Evolutionary conservation across 1,140 invertebrate genomes (phyloP), one percentile per base, ranked within the genome.

Genomic region (Drosophila bipectinata): DNA sequence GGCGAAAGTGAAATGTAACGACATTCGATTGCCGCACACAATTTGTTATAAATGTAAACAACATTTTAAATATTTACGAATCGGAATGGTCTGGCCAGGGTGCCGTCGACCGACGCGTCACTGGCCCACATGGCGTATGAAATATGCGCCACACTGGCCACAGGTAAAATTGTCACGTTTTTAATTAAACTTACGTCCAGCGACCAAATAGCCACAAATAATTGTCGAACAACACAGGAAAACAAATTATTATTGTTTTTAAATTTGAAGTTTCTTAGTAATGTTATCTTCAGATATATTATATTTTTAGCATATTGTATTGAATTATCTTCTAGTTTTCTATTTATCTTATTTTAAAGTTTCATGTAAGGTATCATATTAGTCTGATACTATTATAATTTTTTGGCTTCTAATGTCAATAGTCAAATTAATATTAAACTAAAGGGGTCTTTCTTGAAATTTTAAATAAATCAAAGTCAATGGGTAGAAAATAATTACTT

Each of bases 91-190:
- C 15, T 12, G 18, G 39, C 37, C 21, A 9, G 26, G 34, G 7
- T 9, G 26, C n/a, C 39, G 6, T 5, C 37, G 24, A 14, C 34
- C 15, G 6, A 14, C 18, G 26, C 14, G n/a, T 26, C 39, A 34
- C 44, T 44, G 61, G 64, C 78, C 81, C 71, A 87, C 71, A 67
- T 72, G 78, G 66, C 83, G 83, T 72, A 79, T 87, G 82, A 87
- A 76, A 82, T 88, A 87, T 88, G 44, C 61, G 58, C 52, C 57
- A 62, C 62, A 69, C 37, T 79, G 62, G 83, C 71, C 82, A 79
- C 71, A 88, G 82, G 82, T 88, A 66, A 79, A 87, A 87, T 87
- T 87, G 82, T 87, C 82, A 87, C 82, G 82, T 87, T 87, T 87
- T 87, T 87, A 87, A 87, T 87, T 87, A 87, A 87, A 88, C 75